These are phyloP conservation scores for Fistularia tabacaria DNA, from an alignment of 2,797 vertebrate genomes.

Conservation along the genomic window DNA sequence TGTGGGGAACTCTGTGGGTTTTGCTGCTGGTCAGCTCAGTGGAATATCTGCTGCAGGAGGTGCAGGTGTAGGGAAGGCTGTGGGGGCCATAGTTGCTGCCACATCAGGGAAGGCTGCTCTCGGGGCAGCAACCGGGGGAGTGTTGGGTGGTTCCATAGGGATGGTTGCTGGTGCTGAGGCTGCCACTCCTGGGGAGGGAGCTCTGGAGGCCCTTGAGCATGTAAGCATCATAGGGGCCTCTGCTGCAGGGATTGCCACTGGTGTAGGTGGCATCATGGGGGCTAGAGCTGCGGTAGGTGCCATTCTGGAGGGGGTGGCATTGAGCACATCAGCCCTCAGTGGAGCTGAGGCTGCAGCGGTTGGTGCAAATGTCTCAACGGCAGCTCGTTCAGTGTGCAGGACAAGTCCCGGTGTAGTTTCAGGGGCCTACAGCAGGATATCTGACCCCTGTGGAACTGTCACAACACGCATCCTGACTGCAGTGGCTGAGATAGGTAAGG, in stretches of 20 bases:
- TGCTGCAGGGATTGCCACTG: conserved; percentile 67
- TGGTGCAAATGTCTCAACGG: conserved; percentile 18
- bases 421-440: conserved; percentile 6
- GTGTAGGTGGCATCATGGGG: conserved; percentile 63
- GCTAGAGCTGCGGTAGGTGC: conserved; percentile 58
- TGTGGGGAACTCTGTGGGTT: conserved; percentile 57
- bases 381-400: conserved; percentile 12
- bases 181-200: conserved; percentile 54
- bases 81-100: conserved; percentile 64
- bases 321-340: conserved; percentile 33
- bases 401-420: conserved; percentile 20
- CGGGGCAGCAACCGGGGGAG: conserved; percentile 66
- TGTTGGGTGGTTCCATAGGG: conserved; percentile 69
- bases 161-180: conserved; percentile 58
- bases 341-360: conserved; percentile 42
- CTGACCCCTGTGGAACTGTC: conserved; percentile 25
- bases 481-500: conserved; percentile 67
- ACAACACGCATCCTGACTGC: conserved; percentile 44
- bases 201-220: conserved; percentile 61
- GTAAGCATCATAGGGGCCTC: conserved; percentile 61
- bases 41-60: conserved; percentile 58
- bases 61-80: conserved; percentile 57
- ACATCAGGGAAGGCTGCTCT: conserved; percentile 65
- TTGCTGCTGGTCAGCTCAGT: conserved; percentile 58
- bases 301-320: conserved; percentile 52